phyloP scores from a whole-genome alignment of 2,888 invertebrate species.

The Quadroppia sp. region DNA sequence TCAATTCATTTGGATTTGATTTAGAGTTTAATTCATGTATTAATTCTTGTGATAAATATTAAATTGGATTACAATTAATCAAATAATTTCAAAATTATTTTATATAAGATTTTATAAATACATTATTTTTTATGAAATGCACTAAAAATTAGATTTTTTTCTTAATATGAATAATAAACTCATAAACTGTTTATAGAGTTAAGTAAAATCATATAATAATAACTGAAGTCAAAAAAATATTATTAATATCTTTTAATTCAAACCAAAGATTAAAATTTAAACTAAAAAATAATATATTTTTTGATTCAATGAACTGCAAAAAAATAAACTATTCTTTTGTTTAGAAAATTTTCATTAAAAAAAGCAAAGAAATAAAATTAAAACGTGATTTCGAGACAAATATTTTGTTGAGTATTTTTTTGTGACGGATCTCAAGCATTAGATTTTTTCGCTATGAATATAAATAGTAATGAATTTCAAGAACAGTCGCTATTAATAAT shows the following conservation, averaged over 20 bases:
- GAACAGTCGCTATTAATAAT: background rate
- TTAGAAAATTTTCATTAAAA: background rate
- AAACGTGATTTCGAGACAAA: conserved; percentile 12
- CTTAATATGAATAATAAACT: background rate
- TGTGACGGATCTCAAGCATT: background rate
- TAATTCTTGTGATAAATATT: background rate
- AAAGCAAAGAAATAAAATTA: background rate
- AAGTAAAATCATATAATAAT: background rate
- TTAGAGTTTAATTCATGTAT: no score
- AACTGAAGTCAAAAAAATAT: background rate
- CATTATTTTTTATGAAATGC: no score
- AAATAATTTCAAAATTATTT: background rate
- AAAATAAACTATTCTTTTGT: background rate
- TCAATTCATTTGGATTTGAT: no score
- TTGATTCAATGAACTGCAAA: conserved; percentile 30
- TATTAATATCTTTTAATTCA: no score
- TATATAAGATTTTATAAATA: background rate
- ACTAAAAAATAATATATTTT: conserved; percentile 4
- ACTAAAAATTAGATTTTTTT: no score
- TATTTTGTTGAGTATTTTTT: background rate
- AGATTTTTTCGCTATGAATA: background rate
- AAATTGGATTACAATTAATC: background rate
- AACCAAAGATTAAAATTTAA: background rate
- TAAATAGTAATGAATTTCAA: conserved; percentile 14
- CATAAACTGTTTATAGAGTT: background rate